Evolutionary conservation across 1,140 invertebrate species (phyloP), one percentile per base, ranked within the genome.

Genomic region (Scylla paramamosain): DNA sequence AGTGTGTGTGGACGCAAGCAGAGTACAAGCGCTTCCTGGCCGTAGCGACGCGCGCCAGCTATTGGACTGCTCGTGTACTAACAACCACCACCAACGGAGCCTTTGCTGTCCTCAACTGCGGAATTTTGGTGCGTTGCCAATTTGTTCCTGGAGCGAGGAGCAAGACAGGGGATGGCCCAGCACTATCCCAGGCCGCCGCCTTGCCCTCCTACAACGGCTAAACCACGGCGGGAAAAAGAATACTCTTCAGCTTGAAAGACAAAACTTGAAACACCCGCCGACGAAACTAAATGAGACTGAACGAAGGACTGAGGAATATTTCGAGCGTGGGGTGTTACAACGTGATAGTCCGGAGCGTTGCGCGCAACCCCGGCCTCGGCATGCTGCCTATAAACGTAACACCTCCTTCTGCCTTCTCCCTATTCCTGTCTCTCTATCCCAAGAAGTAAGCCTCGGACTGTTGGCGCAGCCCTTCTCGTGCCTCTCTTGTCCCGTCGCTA

Each of bases 121-220:
- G 92, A 93, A 87, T 93, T 93, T 93, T 93, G 92, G 92, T 93
- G 83, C 29, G 84, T 29, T 84, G 92, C 92, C 92, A 93, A 93
- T 29, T 25, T 67, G 32, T 52, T 91, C 46, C 32, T 46, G 86
- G 31, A 46, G 31, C 45, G 16, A 46, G 45, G 31, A 32, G 12
- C n/a, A 88, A 46, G 0, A 77, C 67, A 77, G n/a, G 67, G 67
- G 67, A n/a, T 8, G 20, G 67, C n/a, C n/a, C 67, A n/a, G 16
- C 20, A n/a, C 20, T n/a, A 0, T n/a, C 67, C n/a, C 67, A n/a
- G 67, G 67, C 67, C 67, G 8, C 67, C 67, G 25, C 25, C 67
- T n/a, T 20, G 67, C 67, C 67, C 67, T 77, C n/a, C 0, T 77
- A 20, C 67, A 77, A 7, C 25, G n/a, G 16, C 16, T 77, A 7